Conservation (phyloP, 2,113 vertebrate species). For the Cinclus mexicanus region DNA sequence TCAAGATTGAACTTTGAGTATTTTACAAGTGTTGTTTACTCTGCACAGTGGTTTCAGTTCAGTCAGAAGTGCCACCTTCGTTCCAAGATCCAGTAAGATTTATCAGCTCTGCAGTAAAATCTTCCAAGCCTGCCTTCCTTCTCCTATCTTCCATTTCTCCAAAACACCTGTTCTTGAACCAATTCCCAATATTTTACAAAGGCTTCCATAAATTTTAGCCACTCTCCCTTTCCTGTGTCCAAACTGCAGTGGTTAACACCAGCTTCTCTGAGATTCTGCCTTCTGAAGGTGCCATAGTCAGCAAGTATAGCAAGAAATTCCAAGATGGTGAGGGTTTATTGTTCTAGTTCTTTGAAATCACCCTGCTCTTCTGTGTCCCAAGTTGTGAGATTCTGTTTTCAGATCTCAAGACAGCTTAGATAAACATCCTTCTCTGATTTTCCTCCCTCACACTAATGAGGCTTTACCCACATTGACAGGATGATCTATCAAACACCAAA, state of each 20-base stretch:
- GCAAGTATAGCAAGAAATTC: background rate
- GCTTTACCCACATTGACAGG: background rate
- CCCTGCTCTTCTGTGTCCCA: background rate
- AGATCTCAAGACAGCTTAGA: background rate
- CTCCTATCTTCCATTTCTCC: background rate
- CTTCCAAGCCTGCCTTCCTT: background rate
- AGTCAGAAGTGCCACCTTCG: background rate
- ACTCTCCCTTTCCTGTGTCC: background rate
- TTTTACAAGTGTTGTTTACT: background rate
- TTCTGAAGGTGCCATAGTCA: background rate
- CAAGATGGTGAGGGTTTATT: background rate
- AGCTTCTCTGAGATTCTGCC: background rate
- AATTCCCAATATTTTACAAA: background rate
- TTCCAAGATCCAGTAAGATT: background rate
- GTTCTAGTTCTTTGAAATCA: background rate
- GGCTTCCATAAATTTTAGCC: background rate
- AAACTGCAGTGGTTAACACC: background rate
- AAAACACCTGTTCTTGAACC: background rate
- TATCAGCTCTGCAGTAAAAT: background rate
- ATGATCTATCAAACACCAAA: background rate
- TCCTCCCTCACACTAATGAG: background rate
- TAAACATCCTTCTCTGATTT: background rate
- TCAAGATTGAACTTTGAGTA: background rate
- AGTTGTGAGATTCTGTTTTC: background rate
- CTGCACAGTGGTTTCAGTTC: background rate